These are phyloP conservation scores for Holacanthus passer DNA, from an alignment of 2,113 vertebrate species.

Conservation along the genomic window DNA sequence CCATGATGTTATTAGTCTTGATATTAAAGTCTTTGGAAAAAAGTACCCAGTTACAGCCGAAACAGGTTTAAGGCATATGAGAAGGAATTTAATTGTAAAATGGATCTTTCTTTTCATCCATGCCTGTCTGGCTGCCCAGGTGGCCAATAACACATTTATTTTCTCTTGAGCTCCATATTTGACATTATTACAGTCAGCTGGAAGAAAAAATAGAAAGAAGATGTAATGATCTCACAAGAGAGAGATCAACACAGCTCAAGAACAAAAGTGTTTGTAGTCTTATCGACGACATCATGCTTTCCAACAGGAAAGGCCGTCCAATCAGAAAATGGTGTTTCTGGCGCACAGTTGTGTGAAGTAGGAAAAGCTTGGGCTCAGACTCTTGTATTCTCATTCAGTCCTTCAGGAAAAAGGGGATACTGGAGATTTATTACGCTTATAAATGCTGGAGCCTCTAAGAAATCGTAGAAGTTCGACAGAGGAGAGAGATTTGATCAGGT, in stretches of 20 bases:
- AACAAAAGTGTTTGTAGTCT: slow-evolving; percentile 29
- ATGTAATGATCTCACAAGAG: not conserved
- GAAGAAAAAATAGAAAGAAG: not conserved
- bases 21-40: slow-evolving; percentile 11
- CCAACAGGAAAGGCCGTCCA: not conserved
- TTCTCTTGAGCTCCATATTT: not conserved
- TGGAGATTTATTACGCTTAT: not conserved
- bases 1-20: slow-evolving; percentile 29
- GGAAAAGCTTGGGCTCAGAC: slow-evolving; percentile 12
- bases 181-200: slow-evolving; percentile 7
- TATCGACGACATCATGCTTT: slow-evolving; percentile 36
- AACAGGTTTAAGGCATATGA: slow-evolving; percentile 12
- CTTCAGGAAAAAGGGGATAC: slow-evolving; percentile 1
- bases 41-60: slow-evolving; percentile 28
- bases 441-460: too few species aligned
- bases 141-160: slow-evolving; percentile 23
- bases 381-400: not conserved
- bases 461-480: slow-evolving; percentile 1
- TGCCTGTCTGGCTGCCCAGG: not conserved
- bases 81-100: slow-evolving; percentile 4
- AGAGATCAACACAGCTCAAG: slow-evolving; percentile 4
- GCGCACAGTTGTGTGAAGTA: not conserved
- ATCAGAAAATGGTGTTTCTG: slow-evolving; percentile 35
- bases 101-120: not conserved
- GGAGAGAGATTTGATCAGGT: slow-evolving; percentile 14